Percentiles rank a stretch among this genome's conserved stretches.
Conservation (phyloP, 2,888 invertebrate species). For the Didymodactylos carnosus region DNA sequence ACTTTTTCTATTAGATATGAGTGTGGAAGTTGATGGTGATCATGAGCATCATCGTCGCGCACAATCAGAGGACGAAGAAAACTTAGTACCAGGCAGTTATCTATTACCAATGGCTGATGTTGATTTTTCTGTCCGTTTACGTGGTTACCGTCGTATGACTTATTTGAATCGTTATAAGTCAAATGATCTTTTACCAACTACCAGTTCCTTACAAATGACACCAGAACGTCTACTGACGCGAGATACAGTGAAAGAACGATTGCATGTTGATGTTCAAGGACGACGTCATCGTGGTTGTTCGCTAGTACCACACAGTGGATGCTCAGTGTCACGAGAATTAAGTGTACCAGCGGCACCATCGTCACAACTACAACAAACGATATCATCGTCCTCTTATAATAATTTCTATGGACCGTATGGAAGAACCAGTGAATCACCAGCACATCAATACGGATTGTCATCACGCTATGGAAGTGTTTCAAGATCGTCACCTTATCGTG, state of each 20-base stretch:
- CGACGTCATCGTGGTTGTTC: conserved; percentile 3
- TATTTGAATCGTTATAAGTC: background rate
- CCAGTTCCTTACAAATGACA: background rate
- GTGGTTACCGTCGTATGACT: conserved; percentile 18
- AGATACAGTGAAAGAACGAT: conserved; percentile 8
- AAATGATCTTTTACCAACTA: background rate
- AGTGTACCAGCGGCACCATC: background rate
- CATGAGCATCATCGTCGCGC: background rate
- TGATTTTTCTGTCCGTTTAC: conserved; percentile 54
- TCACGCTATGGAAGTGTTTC: background rate
- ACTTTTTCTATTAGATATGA: background rate
- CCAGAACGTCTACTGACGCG: background rate
- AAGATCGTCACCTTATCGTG: background rate
- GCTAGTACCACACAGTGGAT: background rate
- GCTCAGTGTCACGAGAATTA: background rate
- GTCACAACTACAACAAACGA: background rate
- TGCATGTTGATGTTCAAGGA: conserved; percentile 9
- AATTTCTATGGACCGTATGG: background rate
- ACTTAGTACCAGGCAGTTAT: conserved; percentile 37
- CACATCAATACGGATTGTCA: background rate
- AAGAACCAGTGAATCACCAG: background rate
- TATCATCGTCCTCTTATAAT: background rate
- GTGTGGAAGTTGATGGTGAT: background rate
- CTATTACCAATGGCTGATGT: conserved; percentile 76
- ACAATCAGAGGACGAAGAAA: background rate